Percentiles rank a stretch among this genome's conserved stretches.
phyloP scores from a whole-genome alignment of 2,888 invertebrate species.

The Spilosoma lubricipeda region DNA sequence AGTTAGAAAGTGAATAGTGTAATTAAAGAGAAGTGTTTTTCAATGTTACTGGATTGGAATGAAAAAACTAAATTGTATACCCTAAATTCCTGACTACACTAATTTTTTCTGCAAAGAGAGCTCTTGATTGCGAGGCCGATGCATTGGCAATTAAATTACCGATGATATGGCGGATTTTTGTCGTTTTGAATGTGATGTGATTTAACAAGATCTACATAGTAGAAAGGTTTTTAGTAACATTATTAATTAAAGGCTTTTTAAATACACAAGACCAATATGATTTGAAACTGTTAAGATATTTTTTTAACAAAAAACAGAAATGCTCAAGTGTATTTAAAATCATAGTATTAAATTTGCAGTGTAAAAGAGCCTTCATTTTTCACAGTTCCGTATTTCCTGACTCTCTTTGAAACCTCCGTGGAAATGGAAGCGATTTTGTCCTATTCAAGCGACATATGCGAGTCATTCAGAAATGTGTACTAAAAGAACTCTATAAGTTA shows the following conservation, averaged over 20 bases:
- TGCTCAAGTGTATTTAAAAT: too few species aligned
- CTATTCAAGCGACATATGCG: slow-evolving; percentile 44
- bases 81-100: neutral
- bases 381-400: slow-evolving; percentile 30
- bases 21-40: too few species aligned
- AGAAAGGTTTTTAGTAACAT: neutral
- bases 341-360: slow-evolving; percentile 22
- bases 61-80: neutral
- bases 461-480: slow-evolving; percentile 32
- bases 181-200: neutral
- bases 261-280: too few species aligned
- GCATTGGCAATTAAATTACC: neutral
- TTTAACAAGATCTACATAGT: neutral
- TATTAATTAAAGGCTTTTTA: too few species aligned
- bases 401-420: slow-evolving; percentile 41
- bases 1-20: too few species aligned
- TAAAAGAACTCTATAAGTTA: slow-evolving; percentile 14
- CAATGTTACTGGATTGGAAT: too few species aligned
- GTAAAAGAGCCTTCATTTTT: slow-evolving; percentile 46
- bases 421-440: slow-evolving; percentile 55
- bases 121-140: neutral
- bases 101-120: neutral
- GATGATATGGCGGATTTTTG: neutral
- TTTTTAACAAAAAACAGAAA: too few species aligned
- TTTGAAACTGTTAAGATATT: too few species aligned